Percentiles rank a stretch among this genome's conserved stretches.
Conservation (phyloP, 1,140 invertebrate genomes). For the Heliconius himera region DNA sequence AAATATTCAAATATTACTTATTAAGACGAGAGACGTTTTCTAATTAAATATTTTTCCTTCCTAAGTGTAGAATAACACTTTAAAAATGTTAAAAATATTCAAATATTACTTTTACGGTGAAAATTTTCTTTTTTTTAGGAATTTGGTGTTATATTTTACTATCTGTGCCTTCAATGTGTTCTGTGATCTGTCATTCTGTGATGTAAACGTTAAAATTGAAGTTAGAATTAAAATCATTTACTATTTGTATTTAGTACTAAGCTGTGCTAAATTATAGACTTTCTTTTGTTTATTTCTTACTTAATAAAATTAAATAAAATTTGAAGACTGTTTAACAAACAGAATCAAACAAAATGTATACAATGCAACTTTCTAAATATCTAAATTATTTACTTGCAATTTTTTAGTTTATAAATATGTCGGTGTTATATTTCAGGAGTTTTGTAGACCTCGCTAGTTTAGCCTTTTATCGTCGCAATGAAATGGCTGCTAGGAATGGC, state of each 20-base stretch:
- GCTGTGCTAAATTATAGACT: not conserved
- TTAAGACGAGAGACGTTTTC: no score
- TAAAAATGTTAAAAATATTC: no score
- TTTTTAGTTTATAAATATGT: not conserved
- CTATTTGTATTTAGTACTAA: not conserved
- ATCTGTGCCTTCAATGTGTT: no score
- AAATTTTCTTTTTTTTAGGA: no score
- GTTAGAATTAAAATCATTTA: no score
- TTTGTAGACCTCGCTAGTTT: conserved; percentile 69
- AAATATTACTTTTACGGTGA: no score
- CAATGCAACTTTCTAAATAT: not conserved
- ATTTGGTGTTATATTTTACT: no score
- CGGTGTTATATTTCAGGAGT: conserved; percentile 61
- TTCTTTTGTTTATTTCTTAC: not conserved
- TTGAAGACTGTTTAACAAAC: not conserved
- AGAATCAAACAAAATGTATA: not conserved
- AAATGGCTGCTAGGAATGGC: conserved; percentile 62
- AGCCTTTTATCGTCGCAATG: conserved; percentile 62
- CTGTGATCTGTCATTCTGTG: no score
- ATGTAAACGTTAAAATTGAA: no score
- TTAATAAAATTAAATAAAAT: not conserved
- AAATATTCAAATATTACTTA: no score
- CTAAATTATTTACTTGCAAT: not conserved
- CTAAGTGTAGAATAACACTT: no score
- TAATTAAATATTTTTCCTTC: no score